These are phyloP conservation scores for Meliscaeva auricollis DNA, from an alignment of 2,888 invertebrate species.

Conservation along the genomic window DNA sequence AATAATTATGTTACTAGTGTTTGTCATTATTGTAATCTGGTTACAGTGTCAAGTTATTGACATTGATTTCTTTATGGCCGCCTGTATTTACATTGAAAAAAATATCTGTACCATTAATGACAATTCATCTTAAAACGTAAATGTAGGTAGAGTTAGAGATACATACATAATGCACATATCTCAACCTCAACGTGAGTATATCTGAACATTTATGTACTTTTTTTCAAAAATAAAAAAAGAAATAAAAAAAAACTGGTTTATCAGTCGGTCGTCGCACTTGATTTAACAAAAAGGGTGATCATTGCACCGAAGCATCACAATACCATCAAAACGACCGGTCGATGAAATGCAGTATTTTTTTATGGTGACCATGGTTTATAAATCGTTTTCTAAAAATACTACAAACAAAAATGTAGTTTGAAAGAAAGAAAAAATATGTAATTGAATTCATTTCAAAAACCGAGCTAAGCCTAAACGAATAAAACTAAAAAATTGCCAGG, in stretches of 20 bases:
- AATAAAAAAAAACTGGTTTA: slow-evolving; percentile 42
- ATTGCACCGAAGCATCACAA: slow-evolving; percentile 2
- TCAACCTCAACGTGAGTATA: too few species aligned
- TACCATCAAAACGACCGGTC: slow-evolving; percentile 16
- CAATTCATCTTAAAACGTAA: slow-evolving; percentile 12
- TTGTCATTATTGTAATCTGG: slow-evolving; percentile 13
- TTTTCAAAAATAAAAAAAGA: slow-evolving; percentile 5
- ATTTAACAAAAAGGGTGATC: slow-evolving; percentile 37
- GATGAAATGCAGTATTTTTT: background rate
- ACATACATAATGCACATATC: too few species aligned
- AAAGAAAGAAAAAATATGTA: too few species aligned
- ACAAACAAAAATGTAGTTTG: too few species aligned
- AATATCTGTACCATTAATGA: slow-evolving; percentile 22
- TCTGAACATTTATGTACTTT: background rate
- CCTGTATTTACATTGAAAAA: background rate
- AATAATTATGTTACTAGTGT: slow-evolving; percentile 1
- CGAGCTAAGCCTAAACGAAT: too few species aligned
- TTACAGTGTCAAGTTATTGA: slow-evolving; percentile 61
- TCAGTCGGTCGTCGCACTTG: slow-evolving; percentile 54
- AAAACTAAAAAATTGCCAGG: too few species aligned
- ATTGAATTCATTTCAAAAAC: too few species aligned
- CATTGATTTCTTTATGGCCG: slow-evolving; percentile 29
- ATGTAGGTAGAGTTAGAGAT: background rate
- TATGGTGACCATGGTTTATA: background rate
- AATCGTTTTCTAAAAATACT: too few species aligned